Evolutionary conservation across 2,113 vertebrate species (phyloP), one percentile per base, ranked within the genome.

Genomic region (Festucalex cinctus): DNA sequence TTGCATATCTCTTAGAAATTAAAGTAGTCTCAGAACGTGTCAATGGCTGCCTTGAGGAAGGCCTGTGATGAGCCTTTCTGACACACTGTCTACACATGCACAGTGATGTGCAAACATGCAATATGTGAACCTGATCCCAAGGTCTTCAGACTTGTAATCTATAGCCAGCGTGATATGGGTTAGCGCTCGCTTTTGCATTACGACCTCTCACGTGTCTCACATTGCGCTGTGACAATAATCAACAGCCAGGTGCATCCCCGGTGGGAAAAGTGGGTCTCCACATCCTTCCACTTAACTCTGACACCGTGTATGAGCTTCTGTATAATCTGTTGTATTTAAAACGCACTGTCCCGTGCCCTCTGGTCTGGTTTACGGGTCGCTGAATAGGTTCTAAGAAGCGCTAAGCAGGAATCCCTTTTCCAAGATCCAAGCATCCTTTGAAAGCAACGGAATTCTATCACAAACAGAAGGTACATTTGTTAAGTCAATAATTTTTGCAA

Each of bases 81-180:
- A 49, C 22, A 64, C 26, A 46, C n/a, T 56, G 69, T 65, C 37
- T 37, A 26, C 49, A 24, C 22, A 39, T 14, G 26, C 36, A 8
- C 39, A 63, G 3, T n/a, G 3, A 32, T 1, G 64, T 60, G 66
- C 56, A 69, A 68, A 77, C 49, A 41, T 73, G 43, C 44, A 46
- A 62, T 58, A 66, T 73, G 75, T 63, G 68, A 83, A 84, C 72
- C 58, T 57, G 77, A 87, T 77, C 70, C 76, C 19, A 10, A 79
- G 36, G 57, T 80, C 70, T 10, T 51, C 61, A 62, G 19, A 39
- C 78, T 44, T 73, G 86, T 78, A 80, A 82, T 82, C 68, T 68
- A 74, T 81, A 78, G 69, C 49, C 68, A 71, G 44, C 68, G 69
- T 63, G 67, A 76, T 78, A 57, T 82, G 76, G 83, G 79, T 86